These are phyloP conservation scores for Eidolon helvum DNA, from an alignment of 2,113 vertebrate genomes.

Conservation along the genomic window DNA sequence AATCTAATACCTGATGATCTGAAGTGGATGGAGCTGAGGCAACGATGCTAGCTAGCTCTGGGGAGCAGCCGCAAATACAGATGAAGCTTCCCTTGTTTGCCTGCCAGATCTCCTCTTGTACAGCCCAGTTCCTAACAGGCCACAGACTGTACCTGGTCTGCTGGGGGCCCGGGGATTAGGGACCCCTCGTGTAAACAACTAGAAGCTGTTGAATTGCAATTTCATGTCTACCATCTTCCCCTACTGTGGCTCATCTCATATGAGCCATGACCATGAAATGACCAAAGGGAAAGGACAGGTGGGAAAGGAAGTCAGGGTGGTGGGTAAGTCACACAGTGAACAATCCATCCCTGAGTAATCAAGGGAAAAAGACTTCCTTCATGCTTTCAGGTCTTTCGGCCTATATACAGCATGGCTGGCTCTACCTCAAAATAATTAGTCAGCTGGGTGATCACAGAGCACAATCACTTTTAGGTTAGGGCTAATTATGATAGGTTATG, in stretches of 20 bases:
- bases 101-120: too few relatives aligned
- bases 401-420: accelerated
- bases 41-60: too few relatives aligned
- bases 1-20: too few relatives aligned
- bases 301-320: not conserved
- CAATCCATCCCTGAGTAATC: not conserved
- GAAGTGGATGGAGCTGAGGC: too few relatives aligned
- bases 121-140: too few relatives aligned
- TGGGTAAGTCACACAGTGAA: not conserved
- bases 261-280: not conserved
- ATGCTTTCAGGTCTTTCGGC: too few relatives aligned
- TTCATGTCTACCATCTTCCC: not conserved
- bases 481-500: not conserved
- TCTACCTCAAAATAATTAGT: not conserved
- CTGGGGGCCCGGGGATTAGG: too few relatives aligned
- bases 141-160: too few relatives aligned
- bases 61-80: too few relatives aligned
- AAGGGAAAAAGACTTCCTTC: not conserved
- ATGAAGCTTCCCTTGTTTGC: too few relatives aligned
- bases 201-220: not conserved
- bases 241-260: not conserved
- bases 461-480: not conserved
- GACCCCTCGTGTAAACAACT: not conserved
- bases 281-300: not conserved
- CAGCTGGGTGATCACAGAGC: not conserved